Base-by-base conservation (phyloP, 2,113 vertebrate species). In the Columbina picui region DNA sequence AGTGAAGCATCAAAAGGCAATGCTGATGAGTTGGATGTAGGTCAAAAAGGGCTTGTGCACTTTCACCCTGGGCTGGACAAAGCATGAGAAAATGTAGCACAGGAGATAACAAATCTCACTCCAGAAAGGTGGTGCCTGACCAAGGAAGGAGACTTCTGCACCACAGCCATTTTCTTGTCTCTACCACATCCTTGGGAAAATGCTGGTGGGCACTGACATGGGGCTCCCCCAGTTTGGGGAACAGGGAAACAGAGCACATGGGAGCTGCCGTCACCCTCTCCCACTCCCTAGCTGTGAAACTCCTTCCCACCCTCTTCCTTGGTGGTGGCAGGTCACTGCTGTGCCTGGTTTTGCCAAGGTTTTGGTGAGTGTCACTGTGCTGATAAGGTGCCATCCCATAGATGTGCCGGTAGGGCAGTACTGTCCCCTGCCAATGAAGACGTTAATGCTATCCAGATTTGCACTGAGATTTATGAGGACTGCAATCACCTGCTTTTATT, bases 161-260 rank as follows among this genome's bases (percentile, higher is more conserved):
- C 38, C 47, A 11, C 2, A 2, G 47, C 16, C 26, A 5, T 68
- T 67, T 55, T 30, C 20, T 30, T 75, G 22, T 86, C 27, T 83
- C 61, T 9, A 30, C 36, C 4, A 2, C 0, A 0, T 53, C 36
- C n/a, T 57, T 88, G 79, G 61, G 29, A 82, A 75, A 39, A 30
- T 2, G 7, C 39, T 49, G 57, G 25, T 2, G 1, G 16, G 56
- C 59, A 18, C 26, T 47, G 38, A 47, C 20, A 16, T 0, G 0
- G n/a, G 57, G 49, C 9, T 60, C 5, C 18, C 14, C 10, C 16
- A 5, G 21, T 27, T 30, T 70, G 41, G 25, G 26, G 39, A 87
- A 17, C 14, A 15, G 25, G 1, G 0, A 73, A 45, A 45, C 25
- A 47, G 39, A 34, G 3, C 1, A 1, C 0, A 0, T 10, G 14